Evolutionary conservation across 2,113 vertebrate genomes (phyloP).

Genomic region (Oreocharis arfaki): DNA sequence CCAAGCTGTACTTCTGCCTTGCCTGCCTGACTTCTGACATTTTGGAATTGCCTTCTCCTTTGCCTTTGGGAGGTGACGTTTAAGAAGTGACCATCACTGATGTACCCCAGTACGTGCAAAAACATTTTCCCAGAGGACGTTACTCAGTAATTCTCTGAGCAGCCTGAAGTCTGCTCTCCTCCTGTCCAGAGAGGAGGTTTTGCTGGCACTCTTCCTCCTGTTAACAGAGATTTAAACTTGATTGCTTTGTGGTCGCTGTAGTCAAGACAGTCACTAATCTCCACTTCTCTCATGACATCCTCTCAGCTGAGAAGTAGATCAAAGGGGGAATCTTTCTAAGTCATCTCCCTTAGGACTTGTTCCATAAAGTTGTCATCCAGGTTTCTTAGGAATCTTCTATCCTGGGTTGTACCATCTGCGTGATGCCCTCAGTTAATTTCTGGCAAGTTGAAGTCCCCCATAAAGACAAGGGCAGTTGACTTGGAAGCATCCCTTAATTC

Average conservation of each 20-base stretch:
- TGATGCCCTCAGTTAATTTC: neutral
- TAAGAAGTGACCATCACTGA: neutral
- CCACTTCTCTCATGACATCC: neutral
- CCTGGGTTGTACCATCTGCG: neutral
- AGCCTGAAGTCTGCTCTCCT: neutral
- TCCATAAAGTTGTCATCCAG: neutral
- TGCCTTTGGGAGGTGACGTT: neutral
- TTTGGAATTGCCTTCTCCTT: neutral
- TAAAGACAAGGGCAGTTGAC: neutral
- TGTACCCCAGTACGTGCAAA: neutral
- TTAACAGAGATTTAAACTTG: neutral
- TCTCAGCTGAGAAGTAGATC: neutral
- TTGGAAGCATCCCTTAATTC: neutral
- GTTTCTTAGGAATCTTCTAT: neutral
- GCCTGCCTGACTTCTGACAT: neutral
- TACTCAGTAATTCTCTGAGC: neutral
- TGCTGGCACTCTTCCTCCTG: neutral
- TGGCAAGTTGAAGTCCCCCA: neutral
- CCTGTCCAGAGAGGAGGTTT: neutral
- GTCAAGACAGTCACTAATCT: neutral
- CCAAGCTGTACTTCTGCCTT: neutral
- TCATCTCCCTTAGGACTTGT: neutral
- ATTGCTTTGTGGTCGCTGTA: accelerated
- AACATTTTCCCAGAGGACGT: neutral
- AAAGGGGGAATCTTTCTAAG: neutral